Evolutionary conservation across 2,113 vertebrate genomes (phyloP), one percentile per base, ranked within the genome.

Genomic region (Rallus limicola): DNA sequence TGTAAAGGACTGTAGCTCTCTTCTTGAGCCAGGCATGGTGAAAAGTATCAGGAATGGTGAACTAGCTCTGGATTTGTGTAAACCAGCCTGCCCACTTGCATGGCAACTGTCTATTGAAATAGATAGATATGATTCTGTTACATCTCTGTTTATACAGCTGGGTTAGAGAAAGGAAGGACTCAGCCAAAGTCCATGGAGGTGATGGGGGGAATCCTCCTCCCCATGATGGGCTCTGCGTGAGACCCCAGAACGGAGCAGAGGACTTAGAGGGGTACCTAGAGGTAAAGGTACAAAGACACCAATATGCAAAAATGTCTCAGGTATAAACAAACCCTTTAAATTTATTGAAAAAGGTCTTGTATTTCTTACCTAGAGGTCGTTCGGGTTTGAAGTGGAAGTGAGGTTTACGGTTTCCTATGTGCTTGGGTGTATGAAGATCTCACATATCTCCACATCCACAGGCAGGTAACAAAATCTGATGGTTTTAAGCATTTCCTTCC

Each of bases 281-380:
- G 92, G 68, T 76, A 50, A 86, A 94, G 83, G 92, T 95, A 90
- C 91, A 63, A 85, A 42, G 31, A 85, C 84, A 91, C 70, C 89
- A 91, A 87, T 97, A 97, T 97, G 97, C 96, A 97, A 95, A 87
- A 91, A 71, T 82, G 69, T 93, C 94, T 97, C 91, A 97, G 90
- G 95, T 97, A 94, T 96, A 82, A 94, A 87, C 64, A 93, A 95
- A 96, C 91, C 74, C 74, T 93, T 96, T 74, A 83, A 38, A 93
- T 93, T 81, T 78, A 29, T 40, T 81, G 29, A 17, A 65, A 93
- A 97, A 93, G 29, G 59, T 91, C 93, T 95, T 86, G 40, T 93
- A 79, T 97, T 96, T 97, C 82, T 95, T 97, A 96, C 75, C 78
- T 95, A 91, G 83, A 95, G 86, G 62, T 93, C 86, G 60, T 56